phyloP scores from a whole-genome alignment of 2,797 vertebrate species.

The Anas flavirostris region DNA sequence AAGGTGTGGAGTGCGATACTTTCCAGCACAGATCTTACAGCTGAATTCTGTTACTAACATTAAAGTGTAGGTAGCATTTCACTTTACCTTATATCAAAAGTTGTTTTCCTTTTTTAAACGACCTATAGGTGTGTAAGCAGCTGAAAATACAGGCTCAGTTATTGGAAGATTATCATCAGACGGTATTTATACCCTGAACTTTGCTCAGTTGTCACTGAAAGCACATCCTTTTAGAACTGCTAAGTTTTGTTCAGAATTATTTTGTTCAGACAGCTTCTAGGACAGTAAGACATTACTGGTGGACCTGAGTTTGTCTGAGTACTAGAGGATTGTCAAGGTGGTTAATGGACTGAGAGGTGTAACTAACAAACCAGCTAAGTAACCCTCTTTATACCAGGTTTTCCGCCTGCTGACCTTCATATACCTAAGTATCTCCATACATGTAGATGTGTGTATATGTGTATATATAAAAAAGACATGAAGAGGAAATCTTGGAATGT shows the following conservation, averaged over 20 bases:
- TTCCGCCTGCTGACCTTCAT: background rate
- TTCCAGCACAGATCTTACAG: background rate
- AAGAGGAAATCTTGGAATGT: background rate
- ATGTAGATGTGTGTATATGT: rapidly evolving
- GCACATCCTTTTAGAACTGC: background rate
- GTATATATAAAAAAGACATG: background rate
- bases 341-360: background rate
- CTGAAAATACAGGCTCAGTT: background rate
- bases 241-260: background rate
- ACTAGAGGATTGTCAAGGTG: background rate
- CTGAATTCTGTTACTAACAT: background rate
- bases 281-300: background rate
- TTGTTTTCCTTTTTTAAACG: background rate
- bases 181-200: background rate
- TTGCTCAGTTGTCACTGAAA: background rate
- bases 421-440: rapidly evolving
- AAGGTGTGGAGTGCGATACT: background rate
- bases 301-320: background rate
- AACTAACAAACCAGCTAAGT: background rate
- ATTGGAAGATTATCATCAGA: background rate
- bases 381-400: no score
- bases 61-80: background rate
- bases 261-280: background rate
- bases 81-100: background rate
- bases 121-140: background rate